Base-by-base conservation (phyloP, 2,888 invertebrate species). In the Xanthorhoe spadicearia region DNA sequence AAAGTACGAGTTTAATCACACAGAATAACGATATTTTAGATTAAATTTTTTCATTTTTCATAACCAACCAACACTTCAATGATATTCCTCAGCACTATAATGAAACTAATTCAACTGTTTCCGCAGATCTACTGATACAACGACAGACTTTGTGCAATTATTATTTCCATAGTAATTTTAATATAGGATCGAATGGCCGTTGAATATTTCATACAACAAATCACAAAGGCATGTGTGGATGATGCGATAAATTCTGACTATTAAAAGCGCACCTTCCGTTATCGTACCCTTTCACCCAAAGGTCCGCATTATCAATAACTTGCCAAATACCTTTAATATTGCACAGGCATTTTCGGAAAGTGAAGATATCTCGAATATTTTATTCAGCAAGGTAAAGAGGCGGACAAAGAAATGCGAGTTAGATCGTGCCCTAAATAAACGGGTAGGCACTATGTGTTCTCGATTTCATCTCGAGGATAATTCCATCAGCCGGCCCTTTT, bases 361-460 rank as follows among this genome's bases (percentile, higher is more conserved):
- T 84, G 84, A 85, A 87, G 88, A 86, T 89, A 87, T 88, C 86
- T 82, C 87, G 86, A 89, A 92, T 92, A 92, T 92, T 91, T 90
- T 88, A 92, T 89, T 86, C 80, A 82, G 82, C 77, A 82, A 88
- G 88, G 88, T 88, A 88, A 89, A 88, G 87, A 89, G 89, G 84
- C 89, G 85, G 84, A 90, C 90, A 90, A 91, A 90, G 91, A 90
- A 90, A 89, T 89, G 88, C 83, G 88, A 88, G 88, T 84, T 84
- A 86, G 86, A 86, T 85, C 86, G 86, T 77, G 75, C 83, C 88
- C 89, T 90, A 90, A 88, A 90, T 88, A 90, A 91, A 90, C 88
- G 77, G 77, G 67, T 19, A 32, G 43, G 53, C 86, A 89, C 90
- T 70, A 78, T 53, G 52, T 32, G 76, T 77, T 76, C 68, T 72